These are phyloP conservation scores for Parazoanthus swiftii DNA, from an alignment of 92 coral and sea anemone species.

Conservation along the genomic window DNA sequence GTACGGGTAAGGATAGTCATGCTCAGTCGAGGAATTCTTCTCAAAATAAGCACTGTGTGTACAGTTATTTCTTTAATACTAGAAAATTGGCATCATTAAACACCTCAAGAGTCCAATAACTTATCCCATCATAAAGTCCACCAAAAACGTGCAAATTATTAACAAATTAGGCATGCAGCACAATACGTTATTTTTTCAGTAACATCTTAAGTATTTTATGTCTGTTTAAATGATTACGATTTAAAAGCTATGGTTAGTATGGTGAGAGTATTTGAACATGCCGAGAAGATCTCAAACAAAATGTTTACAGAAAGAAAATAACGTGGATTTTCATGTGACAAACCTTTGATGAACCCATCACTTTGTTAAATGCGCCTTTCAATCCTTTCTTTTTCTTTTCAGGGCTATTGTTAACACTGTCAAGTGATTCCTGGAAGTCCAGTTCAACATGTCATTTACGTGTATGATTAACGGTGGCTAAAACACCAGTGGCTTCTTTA, in stretches of 20 bases:
- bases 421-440: constrained; percentile 82
- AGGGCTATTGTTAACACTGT: constrained; percentile 76
- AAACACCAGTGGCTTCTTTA: not conserved
- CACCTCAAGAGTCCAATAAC: not conserved
- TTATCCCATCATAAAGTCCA: not conserved
- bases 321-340: constrained; percentile 48
- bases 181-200: no score
- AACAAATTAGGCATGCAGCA: not conserved
- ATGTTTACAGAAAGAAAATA: not conserved
- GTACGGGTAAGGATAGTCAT: not conserved
- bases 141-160: not conserved
- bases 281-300: not conserved
- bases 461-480: constrained; percentile 18
- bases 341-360: constrained; percentile 83
- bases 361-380: constrained; percentile 83
- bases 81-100: not conserved
- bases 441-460: constrained; percentile 57
- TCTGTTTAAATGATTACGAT: not conserved
- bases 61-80: no score
- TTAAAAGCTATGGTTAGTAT: not conserved
- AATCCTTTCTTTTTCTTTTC: constrained; percentile 95
- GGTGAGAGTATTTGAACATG: not conserved
- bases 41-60: no score
- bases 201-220: not conserved
- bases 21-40: not conserved